Evolutionary conservation across 2,797 vertebrate genomes (phyloP).

Genomic region (Catostomus latipinnis): DNA sequence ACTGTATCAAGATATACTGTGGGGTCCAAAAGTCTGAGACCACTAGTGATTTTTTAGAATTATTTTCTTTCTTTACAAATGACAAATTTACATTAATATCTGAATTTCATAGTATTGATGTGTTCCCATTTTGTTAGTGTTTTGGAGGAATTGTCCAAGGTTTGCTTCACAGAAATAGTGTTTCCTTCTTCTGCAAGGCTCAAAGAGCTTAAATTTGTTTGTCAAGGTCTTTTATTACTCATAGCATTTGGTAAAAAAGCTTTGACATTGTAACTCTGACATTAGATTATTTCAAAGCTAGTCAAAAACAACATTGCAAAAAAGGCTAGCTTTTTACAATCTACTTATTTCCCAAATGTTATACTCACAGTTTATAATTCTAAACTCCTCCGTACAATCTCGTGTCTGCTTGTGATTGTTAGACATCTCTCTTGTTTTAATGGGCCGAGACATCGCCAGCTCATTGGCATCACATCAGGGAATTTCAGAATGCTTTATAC

Average conservation of each 20-base stretch:
- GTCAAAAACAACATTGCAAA: conserved; percentile 10
- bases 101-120: too few species aligned
- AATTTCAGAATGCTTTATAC: conserved; percentile 35
- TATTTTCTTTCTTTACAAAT: too few species aligned
- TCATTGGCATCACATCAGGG: conserved; percentile 6
- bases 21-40: too few species aligned
- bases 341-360: conserved; percentile 31
- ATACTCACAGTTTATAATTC: conserved; percentile 48
- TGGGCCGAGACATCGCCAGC: not conserved
- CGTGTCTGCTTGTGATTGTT: conserved; percentile 33
- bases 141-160: not conserved
- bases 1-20: not conserved
- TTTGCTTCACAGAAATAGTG: not conserved
- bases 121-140: too few species aligned
- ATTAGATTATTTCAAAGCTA: conserved; percentile 23
- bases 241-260: conserved; percentile 2
- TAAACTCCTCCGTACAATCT: conserved; percentile 28
- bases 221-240: conserved; percentile 18
- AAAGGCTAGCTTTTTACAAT: conserved; percentile 28
- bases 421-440: conserved; percentile 13
- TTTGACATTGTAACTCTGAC: conserved; percentile 8
- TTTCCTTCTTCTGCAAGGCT: not conserved
- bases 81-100: too few species aligned
- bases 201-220: conserved; percentile 21
- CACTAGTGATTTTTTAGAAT: too few species aligned